Percentiles rank a stretch among this genome's conserved stretches.
Evolutionary conservation across 2,888 invertebrate genomes (phyloP).

Genomic region (Coenonympha glycerion): DNA sequence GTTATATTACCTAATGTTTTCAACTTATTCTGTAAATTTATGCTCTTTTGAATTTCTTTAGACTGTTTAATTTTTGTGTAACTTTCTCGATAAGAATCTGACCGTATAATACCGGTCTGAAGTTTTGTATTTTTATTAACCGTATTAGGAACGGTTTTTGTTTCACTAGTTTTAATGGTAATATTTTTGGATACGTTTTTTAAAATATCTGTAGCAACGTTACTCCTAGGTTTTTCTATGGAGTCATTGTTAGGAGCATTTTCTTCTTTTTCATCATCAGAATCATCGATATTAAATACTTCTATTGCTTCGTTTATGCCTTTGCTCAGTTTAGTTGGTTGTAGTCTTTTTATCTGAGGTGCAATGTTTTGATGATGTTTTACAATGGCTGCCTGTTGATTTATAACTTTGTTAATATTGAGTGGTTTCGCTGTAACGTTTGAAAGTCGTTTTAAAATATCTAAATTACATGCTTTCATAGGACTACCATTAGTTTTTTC

Average conservation of each 20-base stretch:
- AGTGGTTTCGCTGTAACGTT: constrained; percentile 52
- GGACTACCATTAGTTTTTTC: constrained; percentile 23
- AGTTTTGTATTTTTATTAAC: constrained; percentile 5
- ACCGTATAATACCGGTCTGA: constrained; percentile 6
- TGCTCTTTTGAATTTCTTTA: constrained; percentile 33
- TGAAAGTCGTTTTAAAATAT: constrained; percentile 48
- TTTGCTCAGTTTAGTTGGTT: constrained; percentile 32
- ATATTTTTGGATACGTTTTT: constrained; percentile 50
- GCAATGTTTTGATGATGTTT: constrained; percentile 3
- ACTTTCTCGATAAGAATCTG: constrained; percentile 11
- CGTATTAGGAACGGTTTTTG: background rate
- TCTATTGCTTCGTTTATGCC: constrained; percentile 49
- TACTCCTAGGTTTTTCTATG: constrained; percentile 19
- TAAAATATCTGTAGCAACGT: constrained; percentile 34
- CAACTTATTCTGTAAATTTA: constrained; percentile 45
- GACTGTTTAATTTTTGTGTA: constrained; percentile 21
- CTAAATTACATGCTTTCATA: constrained; percentile 35
- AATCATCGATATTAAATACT: constrained; percentile 64
- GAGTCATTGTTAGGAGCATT: constrained; percentile 13
- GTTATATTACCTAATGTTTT: constrained; percentile 57
- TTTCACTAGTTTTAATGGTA: constrained; percentile 44
- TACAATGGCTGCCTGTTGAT: background rate
- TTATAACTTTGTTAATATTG: constrained; percentile 27
- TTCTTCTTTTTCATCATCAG: constrained; percentile 49
- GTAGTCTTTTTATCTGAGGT: constrained; percentile 26